A percentile compares a stretch with the other conserved stretches of the same genome.
Evolutionary conservation across 2,797 vertebrate species (phyloP).

Genomic region (Lateolabrax maculatus): DNA sequence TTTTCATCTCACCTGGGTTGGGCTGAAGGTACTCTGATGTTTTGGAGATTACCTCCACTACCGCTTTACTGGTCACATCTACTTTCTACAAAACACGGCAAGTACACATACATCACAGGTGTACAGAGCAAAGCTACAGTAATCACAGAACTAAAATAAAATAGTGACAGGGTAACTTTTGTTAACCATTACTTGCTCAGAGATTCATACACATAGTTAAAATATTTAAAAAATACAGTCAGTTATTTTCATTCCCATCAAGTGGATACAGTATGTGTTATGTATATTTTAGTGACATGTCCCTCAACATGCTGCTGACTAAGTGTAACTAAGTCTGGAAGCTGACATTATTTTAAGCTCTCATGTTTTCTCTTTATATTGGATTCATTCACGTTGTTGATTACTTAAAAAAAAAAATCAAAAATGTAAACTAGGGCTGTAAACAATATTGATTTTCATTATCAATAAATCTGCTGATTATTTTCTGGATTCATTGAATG

Average conservation of each 20-base stretch:
- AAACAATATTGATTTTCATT: not conserved
- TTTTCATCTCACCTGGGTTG: constrained; percentile 92
- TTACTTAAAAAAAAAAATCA: no score
- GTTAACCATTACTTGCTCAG: not conserved
- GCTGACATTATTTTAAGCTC: not conserved
- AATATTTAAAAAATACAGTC: not conserved
- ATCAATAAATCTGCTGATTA: not conserved
- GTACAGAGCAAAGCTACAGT: constrained; percentile 15
- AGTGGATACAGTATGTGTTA: not conserved
- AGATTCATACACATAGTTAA: not conserved
- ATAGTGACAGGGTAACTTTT: not conserved
- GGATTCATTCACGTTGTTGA: not conserved
- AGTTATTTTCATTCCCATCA: not conserved
- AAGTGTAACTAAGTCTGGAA: not conserved
- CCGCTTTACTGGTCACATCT: constrained; percentile 97
- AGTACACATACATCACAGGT: constrained; percentile 19
- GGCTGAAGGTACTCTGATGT: constrained; percentile 98
- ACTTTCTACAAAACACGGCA: constrained; percentile 90
- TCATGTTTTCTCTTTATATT: not conserved
- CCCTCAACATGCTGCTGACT: not conserved
- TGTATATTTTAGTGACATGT: not conserved
- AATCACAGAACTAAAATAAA: not conserved
- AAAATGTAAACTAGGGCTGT: not conserved
- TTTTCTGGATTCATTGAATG: not conserved
- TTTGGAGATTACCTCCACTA: constrained; percentile 94